Evolutionary conservation across 2,888 invertebrate species (phyloP).

Genomic region (Schizaphis graminum): DNA sequence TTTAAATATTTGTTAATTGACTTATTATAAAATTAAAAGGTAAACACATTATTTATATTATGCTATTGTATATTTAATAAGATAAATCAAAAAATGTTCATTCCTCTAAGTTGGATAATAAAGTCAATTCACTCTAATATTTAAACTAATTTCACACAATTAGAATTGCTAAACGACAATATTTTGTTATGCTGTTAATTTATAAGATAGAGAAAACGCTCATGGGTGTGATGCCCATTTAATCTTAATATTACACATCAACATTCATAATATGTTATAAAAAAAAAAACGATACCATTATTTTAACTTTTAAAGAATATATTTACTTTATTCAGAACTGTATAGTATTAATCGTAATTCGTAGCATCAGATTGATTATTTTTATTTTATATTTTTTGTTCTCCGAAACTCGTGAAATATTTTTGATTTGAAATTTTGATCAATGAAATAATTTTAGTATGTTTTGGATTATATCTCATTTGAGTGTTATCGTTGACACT

Average conservation of each 20-base stretch:
- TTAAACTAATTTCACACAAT: too few species aligned
- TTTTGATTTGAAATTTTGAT: background rate
- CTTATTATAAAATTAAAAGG: background rate
- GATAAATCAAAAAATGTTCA: background rate
- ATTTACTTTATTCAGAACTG: background rate
- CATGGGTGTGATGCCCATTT: too few species aligned
- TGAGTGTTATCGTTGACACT: background rate
- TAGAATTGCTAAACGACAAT: background rate
- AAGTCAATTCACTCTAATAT: background rate
- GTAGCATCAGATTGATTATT: background rate
- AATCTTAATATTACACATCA: too few species aligned
- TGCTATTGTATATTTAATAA: background rate
- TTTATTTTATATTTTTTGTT: background rate
- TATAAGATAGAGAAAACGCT: background rate
- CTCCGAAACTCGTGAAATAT: background rate
- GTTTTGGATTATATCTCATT: background rate
- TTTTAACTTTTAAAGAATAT: too few species aligned
- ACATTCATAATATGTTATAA: too few species aligned
- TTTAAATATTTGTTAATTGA: background rate
- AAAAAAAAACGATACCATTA: too few species aligned
- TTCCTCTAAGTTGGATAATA: background rate
- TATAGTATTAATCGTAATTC: background rate
- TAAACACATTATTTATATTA: background rate
- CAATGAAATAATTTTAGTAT: background rate
- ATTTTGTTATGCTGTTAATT: background rate